Conservation (phyloP, 2,797 vertebrate genomes). For the Melanotaenia nigrans region DNA sequence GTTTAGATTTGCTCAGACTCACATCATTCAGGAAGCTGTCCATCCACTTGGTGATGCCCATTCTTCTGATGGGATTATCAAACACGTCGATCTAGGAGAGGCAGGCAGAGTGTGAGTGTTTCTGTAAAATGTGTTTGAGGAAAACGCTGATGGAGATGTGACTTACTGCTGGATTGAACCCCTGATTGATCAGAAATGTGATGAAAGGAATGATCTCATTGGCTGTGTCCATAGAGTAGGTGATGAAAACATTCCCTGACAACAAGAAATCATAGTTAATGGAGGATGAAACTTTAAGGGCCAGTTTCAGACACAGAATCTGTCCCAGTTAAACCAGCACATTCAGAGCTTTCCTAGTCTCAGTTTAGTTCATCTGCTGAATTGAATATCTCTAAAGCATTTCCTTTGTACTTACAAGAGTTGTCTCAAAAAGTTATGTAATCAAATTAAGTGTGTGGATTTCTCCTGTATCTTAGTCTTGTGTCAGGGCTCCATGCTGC, state of each 20-base stretch:
- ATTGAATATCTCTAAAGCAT: too few relatives aligned
- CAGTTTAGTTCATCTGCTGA: too few relatives aligned
- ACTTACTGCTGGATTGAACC: constrained; percentile 93
- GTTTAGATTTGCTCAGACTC: constrained; percentile 63
- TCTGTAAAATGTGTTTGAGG: neutral
- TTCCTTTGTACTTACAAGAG: too few relatives aligned
- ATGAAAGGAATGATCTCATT: constrained; percentile 87
- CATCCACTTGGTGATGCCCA: constrained; percentile 96
- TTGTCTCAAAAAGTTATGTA: too few relatives aligned
- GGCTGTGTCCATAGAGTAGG: constrained; percentile 91
- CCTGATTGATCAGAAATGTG: constrained; percentile 89
- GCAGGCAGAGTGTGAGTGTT: constrained; percentile 1
- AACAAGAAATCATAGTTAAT: neutral
- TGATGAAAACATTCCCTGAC: constrained; percentile 94
- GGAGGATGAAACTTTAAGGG: neutral
- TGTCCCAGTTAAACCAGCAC: too few relatives aligned
- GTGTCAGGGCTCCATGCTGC: too few relatives aligned
- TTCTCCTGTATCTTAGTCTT: too few relatives aligned
- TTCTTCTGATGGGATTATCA: constrained; percentile 87
- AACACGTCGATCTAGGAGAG: constrained; percentile 92
- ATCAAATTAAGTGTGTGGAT: too few relatives aligned
- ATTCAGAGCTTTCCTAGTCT: too few relatives aligned
- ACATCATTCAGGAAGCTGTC: constrained; percentile 92
- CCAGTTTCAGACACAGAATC: too few relatives aligned
- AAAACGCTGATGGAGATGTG: neutral